These are phyloP conservation scores for Liopterus haemorrhoidalis DNA, from an alignment of 2,888 invertebrate genomes.

Conservation along the genomic window DNA sequence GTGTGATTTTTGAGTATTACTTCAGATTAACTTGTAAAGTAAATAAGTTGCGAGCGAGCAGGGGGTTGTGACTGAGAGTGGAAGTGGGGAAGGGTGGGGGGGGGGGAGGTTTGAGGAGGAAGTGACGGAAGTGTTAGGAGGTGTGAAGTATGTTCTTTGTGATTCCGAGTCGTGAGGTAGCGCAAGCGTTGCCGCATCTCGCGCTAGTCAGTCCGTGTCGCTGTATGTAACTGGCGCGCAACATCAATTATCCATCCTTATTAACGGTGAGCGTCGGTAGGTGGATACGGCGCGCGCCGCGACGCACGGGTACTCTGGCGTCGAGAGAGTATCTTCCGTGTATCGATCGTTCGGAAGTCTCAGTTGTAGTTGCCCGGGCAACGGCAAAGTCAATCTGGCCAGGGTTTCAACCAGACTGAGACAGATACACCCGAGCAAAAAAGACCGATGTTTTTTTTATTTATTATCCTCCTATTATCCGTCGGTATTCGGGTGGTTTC, in stretches of 20 bases:
- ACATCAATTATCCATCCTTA: slow-evolving; percentile 29
- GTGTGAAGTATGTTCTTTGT: too few relatives aligned
- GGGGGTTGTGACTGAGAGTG: too few relatives aligned
- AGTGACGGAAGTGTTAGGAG: too few relatives aligned
- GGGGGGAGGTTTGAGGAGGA: too few relatives aligned
- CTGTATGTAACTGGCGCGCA: slow-evolving; percentile 7
- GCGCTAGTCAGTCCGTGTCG: too few relatives aligned
- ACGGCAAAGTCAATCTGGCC: slow-evolving; percentile 55
- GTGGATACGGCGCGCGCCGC: neutral
- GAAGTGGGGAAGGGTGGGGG: too few relatives aligned
- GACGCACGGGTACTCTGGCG: slow-evolving; percentile 34
- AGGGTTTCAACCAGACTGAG: slow-evolving; percentile 34
- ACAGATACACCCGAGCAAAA: slow-evolving; percentile 36
- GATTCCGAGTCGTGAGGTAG: too few relatives aligned
- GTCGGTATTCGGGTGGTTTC: slow-evolving; percentile 38
- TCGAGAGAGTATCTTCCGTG: slow-evolving; percentile 45
- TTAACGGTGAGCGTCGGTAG: slow-evolving; percentile 38
- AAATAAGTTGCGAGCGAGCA: too few relatives aligned
- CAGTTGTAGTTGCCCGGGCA: slow-evolving; percentile 51
- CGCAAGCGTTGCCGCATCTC: too few relatives aligned
- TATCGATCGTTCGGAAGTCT: slow-evolving; percentile 50
- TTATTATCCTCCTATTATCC: slow-evolving; percentile 47
- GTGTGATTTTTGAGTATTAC: too few relatives aligned
- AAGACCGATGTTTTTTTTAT: slow-evolving; percentile 46
- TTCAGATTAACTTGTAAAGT: too few relatives aligned